phyloP scores from a whole-genome alignment of 2,797 vertebrate species.

The Cryptoprocta ferox region DNA sequence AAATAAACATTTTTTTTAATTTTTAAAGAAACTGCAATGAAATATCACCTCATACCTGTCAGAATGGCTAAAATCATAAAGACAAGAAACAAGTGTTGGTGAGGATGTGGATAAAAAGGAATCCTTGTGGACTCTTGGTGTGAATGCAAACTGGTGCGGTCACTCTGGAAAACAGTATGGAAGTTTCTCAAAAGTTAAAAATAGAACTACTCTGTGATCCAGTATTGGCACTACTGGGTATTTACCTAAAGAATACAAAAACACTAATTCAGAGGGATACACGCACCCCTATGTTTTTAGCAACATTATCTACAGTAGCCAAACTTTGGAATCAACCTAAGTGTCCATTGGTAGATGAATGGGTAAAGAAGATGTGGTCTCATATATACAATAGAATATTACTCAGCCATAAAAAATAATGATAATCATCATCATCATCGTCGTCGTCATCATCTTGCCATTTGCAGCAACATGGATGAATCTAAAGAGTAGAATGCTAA shows the following conservation, averaged over 20 bases:
- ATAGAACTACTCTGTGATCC: neutral
- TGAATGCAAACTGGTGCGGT: neutral
- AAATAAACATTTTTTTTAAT: too few relatives aligned
- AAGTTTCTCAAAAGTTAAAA: neutral
- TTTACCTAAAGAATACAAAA: neutral
- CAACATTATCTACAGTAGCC: neutral
- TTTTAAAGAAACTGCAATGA: neutral
- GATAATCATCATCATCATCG: accelerated
- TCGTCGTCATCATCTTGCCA: neutral
- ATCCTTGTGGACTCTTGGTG: neutral
- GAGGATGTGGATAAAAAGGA: neutral
- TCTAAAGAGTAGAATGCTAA: neutral
- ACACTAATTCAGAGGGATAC: neutral
- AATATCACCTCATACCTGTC: neutral
- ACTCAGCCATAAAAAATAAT: neutral
- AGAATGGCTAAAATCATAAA: neutral
- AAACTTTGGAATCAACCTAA: neutral
- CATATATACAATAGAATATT: neutral
- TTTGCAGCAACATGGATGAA: neutral
- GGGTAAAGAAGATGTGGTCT: neutral
- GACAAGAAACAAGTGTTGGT: neutral
- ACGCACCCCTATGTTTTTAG: neutral
- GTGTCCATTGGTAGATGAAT: neutral
- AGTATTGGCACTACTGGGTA: neutral
- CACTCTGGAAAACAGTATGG: neutral